These are phyloP conservation scores for Coecobrya sp. DNA, from an alignment of 2,888 invertebrate species.

Conservation along the genomic window DNA sequence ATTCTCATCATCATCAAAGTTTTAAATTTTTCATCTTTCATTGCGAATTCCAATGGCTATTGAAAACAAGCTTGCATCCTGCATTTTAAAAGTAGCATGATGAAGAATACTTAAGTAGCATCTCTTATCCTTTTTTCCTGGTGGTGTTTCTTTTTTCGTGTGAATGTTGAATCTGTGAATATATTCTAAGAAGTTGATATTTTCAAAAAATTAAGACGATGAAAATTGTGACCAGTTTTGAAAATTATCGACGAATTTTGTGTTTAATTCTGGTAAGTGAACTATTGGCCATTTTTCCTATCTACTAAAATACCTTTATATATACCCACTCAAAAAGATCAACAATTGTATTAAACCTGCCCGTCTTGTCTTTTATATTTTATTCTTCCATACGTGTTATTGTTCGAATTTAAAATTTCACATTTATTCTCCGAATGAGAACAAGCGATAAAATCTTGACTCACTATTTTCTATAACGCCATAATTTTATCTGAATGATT, in stretches of 20 bases:
- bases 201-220: conserved; percentile 40
- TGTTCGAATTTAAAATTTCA: too few species aligned
- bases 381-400: too few species aligned
- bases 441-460: too few species aligned
- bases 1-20: not conserved
- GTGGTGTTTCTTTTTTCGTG: not conserved
- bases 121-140: not conserved
- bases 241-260: conserved; percentile 80
- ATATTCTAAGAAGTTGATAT: not conserved
- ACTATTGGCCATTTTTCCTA: not conserved
- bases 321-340: not conserved
- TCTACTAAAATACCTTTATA: not conserved
- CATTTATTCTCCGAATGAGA: too few species aligned
- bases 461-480: too few species aligned
- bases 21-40: not conserved
- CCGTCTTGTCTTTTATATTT: too few species aligned
- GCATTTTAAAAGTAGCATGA: too few species aligned
- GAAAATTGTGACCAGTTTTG: conserved; percentile 50
- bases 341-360: too few species aligned
- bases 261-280: conserved; percentile 89
- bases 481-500: too few species aligned
- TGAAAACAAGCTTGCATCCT: not conserved
- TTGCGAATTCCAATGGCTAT: not conserved
- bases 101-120: too few species aligned
- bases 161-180: not conserved